Conservation (phyloP, 2,113 vertebrate species). For the Ploceus nigricollis region DNA sequence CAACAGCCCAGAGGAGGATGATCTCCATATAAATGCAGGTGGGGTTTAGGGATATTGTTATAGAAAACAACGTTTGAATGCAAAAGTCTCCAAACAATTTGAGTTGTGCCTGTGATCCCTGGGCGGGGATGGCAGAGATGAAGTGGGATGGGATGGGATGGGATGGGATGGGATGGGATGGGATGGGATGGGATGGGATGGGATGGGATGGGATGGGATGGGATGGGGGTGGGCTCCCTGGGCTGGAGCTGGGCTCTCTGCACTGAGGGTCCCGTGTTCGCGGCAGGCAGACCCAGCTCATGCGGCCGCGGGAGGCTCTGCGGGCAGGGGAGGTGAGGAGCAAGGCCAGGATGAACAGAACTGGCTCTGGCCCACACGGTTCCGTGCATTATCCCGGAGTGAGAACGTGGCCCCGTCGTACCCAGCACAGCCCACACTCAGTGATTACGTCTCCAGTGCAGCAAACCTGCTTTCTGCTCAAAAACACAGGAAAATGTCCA, state of each 20-base stretch:
- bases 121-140: background rate
- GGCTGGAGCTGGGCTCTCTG: background rate
- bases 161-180: background rate
- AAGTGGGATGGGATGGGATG: background rate
- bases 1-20: background rate
- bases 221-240: background rate
- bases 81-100: background rate
- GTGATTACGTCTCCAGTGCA: fast-evolving
- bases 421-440: background rate
- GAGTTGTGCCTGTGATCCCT: background rate
- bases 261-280: fast-evolving
- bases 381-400: fast-evolving
- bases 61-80: background rate
- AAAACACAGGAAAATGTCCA: background rate
- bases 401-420: fast-evolving
- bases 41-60: background rate
- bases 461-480: background rate
- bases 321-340: background rate
- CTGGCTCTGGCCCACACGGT: background rate
- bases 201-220: background rate
- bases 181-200: background rate
- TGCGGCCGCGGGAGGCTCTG: background rate
- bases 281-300: background rate
- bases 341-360: background rate
- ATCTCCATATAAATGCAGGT: background rate